Base-by-base conservation (phyloP, 2,888 invertebrate genomes). In the Psylliodes chrysocephalus region DNA sequence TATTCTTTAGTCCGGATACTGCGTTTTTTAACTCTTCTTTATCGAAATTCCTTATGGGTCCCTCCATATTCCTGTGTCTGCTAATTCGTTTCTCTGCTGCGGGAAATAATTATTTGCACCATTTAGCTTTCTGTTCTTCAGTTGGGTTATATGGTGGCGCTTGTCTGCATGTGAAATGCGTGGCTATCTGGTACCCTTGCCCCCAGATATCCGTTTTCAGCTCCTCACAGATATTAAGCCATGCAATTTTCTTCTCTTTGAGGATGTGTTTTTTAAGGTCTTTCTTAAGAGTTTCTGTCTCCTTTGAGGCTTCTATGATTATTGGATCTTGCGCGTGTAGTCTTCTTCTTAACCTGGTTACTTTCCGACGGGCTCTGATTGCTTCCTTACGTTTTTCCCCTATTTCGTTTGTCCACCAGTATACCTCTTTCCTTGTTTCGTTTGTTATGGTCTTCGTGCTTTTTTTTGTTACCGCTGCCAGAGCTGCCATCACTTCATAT, bases 381-480 rank as follows among this genome's bases (percentile, higher is more conserved):
- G 17, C 59, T 53, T 30, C 8, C 22, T n/a, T n/a, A 15, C 60
- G 47, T 18, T 10, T n/a, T 17, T 47, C 18, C 5, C 3, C 47
- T 8, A 60, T 30, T 19, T 59, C 38, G 1, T 35, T 19, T 2
- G 25, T 49, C 60, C 60, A 64, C 64, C 64, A 64, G 46, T 64
- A 53, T n/a, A 54, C 54, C 3, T n/a, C n/a, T 8, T 38, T 38
- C n/a, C n/a, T n/a, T n/a, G n/a, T 38, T 14, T 38, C n/a, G 38
- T n/a, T 38, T 6, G 12, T 14, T 2, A 22, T 22, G 2, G 22
- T 22, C 6, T 22, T 4, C 6, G 22, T 22, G 2, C 22, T n/a
- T 6, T 22, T 22, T 22, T 2, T 38, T 38, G 38, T 12, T 14
- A 5, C 14, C 7, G 8, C n/a, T n/a, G n/a, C n/a, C n/a, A n/a